These are phyloP conservation scores for Aix galericulata DNA, from an alignment of 2,113 vertebrate species.

Conservation along the genomic window DNA sequence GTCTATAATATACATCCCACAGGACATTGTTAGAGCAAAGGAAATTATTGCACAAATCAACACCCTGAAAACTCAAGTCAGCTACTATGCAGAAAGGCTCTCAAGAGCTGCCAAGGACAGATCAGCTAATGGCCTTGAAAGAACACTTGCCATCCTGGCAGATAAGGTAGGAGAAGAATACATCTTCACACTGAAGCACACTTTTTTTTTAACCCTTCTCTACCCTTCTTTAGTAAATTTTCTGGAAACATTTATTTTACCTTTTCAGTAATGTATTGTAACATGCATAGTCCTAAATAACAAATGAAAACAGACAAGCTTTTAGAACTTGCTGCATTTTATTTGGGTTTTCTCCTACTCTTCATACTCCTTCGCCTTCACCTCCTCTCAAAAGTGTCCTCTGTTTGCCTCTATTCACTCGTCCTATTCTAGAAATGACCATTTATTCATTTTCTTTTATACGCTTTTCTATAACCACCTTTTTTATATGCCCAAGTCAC, in stretches of 20 bases:
- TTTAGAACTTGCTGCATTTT: neutral
- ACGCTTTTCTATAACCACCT: neutral
- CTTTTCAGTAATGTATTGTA: neutral
- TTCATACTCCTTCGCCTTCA: neutral
- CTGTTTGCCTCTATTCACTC: neutral
- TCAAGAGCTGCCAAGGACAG: slow-evolving; percentile 94
- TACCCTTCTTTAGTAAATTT: neutral
- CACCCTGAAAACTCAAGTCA: slow-evolving; percentile 97
- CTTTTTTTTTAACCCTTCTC: neutral
- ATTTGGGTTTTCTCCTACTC: neutral
- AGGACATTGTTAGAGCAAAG: slow-evolving; percentile 93
- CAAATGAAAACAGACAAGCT: neutral
- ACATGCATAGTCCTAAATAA: neutral
- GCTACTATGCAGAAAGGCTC: slow-evolving; percentile 96
- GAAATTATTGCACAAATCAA: slow-evolving; percentile 98
- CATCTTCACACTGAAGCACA: neutral
- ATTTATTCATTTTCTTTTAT: neutral
- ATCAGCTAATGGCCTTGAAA: slow-evolving; percentile 92
- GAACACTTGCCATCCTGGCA: slow-evolving; percentile 91
- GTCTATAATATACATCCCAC: slow-evolving; percentile 94
- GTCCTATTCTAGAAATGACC: neutral
- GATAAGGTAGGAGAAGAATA: slow-evolving; percentile 86
- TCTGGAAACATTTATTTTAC: neutral
- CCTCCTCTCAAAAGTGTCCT: neutral
- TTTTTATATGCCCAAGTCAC: neutral